Evolutionary conservation across 2,113 vertebrate genomes (phyloP).

Genomic region (Phyllostomus discolor): DNA sequence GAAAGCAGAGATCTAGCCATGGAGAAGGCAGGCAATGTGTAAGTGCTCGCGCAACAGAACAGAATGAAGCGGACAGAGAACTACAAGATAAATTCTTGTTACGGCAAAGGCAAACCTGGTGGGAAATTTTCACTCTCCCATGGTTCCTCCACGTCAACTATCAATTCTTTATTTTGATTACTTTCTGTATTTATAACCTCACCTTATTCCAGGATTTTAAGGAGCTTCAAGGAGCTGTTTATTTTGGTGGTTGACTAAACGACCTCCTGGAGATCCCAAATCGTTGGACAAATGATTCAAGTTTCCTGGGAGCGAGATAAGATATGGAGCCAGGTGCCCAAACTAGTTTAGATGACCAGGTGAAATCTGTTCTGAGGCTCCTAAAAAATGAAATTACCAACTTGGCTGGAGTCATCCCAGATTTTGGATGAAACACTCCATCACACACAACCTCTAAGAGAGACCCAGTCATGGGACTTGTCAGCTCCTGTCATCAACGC

Average conservation of each 20-base stretch:
- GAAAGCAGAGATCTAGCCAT: neutral
- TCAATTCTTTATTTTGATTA: neutral
- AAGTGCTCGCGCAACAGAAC: neutral
- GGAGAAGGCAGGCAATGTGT: neutral
- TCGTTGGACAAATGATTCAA: neutral
- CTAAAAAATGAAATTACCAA: neutral
- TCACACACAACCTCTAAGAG: neutral
- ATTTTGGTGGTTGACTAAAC: neutral
- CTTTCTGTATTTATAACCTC: slow-evolving; percentile 19
- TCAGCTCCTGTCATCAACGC: neutral
- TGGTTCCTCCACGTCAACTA: neutral
- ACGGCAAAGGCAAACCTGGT: neutral
- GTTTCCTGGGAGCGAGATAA: neutral
- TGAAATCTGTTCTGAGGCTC: neutral
- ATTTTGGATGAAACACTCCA: neutral
- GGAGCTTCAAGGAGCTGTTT: neutral
- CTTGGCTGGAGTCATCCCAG: neutral
- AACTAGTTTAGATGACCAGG: neutral
- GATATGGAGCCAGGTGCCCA: neutral
- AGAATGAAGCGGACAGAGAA: neutral
- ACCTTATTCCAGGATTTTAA: neutral
- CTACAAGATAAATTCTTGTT: neutral
- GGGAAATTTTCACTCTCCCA: neutral
- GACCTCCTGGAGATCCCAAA: neutral
- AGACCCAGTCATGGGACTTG: neutral